These are phyloP conservation scores for Anaspis maculata DNA, from an alignment of 2,888 invertebrate genomes.

Conservation along the genomic window DNA sequence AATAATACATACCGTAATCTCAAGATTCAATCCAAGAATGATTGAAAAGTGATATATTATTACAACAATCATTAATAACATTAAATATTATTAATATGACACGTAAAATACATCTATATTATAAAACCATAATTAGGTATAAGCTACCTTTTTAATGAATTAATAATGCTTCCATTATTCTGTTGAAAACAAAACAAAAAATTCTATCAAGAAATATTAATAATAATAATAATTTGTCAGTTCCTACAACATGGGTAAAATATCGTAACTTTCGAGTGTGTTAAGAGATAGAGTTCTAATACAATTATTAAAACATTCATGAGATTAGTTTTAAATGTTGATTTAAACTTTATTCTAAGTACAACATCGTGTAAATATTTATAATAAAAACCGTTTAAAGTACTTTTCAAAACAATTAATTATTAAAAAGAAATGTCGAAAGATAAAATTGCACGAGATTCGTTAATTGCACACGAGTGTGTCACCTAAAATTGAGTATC, in stretches of 20 bases:
- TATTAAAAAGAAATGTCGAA: neutral
- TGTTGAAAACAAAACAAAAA: no score
- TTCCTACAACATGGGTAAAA: no score
- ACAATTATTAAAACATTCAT: slow-evolving; percentile 4
- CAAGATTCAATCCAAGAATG: neutral
- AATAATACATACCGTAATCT: neutral
- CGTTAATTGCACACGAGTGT: slow-evolving; percentile 24
- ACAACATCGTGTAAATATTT: slow-evolving; percentile 24
- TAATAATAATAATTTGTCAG: no score
- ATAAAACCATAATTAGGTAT: slow-evolving; percentile 24
- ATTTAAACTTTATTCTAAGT: slow-evolving; percentile 25
- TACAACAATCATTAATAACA: slow-evolving; percentile 27
- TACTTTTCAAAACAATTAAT: slow-evolving; percentile 14
- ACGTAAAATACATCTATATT: slow-evolving; percentile 27
- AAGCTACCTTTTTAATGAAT: slow-evolving; percentile 21
- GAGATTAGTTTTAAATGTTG: neutral
- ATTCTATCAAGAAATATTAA: no score
- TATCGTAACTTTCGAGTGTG: no score
- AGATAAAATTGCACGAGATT: slow-evolving; percentile 23
- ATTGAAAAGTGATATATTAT: neutral
- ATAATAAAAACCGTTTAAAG: slow-evolving; percentile 15
- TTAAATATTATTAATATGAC: slow-evolving; percentile 32
- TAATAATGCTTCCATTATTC: slow-evolving; percentile 12
- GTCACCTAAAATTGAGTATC: no score
- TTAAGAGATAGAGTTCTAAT: slow-evolving; percentile 7